Base-by-base conservation (phyloP, 2,888 invertebrate genomes). In the Rhagophthalmus giganteus region DNA sequence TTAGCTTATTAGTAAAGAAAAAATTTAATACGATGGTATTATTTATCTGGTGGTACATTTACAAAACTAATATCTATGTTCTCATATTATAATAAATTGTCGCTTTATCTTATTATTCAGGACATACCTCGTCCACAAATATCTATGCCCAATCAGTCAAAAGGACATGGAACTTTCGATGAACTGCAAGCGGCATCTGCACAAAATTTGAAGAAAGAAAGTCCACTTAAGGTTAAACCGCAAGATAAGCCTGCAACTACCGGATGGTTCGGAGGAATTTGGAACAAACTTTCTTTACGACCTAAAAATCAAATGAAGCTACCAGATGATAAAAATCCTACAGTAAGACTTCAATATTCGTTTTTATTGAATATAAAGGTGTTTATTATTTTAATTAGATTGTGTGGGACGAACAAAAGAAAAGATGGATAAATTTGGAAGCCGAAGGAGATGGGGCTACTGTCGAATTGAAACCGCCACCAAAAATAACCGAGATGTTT, bases 231-330 rank as follows among this genome's bases (percentile, higher is more conserved):
- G 46, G 31, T 27, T 14, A 59, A 55, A 37, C 52, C 33, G 14
- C 57, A 52, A 34, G 57, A 52, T 44, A 58, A 57, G 39, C 50
- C 48, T 16, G 65, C 69, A 30, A 67, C 66, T 14, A 70, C 73
- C 7, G 86, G 90, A 45, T 93, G 94, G 90, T 87, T 94, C 68
- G 91, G 91, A 55, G 91, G 92, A 38, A 81, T 94, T 64, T 89
- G 90, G 78, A 89, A 84, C 73, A 90, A 90, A 75, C 79, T 93
- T 50, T 81, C 89, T 11, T 80, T 88, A 41, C 87, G 88, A 62
- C 86, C 90, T 31, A 92, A 90, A 76, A 94, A 94, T 80, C 94
- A 94, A 80, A 94, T 94, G 93, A 94, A 90, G 69, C 79, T 96
- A 62, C 95, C 96, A 1, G 94, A 95, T 76, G 95, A 96, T 76